A percentile compares a stretch with the other conserved stretches of the same genome.
phyloP scores from a whole-genome alignment of 1,140 invertebrate species.

The Tetragnatha versicolor region DNA sequence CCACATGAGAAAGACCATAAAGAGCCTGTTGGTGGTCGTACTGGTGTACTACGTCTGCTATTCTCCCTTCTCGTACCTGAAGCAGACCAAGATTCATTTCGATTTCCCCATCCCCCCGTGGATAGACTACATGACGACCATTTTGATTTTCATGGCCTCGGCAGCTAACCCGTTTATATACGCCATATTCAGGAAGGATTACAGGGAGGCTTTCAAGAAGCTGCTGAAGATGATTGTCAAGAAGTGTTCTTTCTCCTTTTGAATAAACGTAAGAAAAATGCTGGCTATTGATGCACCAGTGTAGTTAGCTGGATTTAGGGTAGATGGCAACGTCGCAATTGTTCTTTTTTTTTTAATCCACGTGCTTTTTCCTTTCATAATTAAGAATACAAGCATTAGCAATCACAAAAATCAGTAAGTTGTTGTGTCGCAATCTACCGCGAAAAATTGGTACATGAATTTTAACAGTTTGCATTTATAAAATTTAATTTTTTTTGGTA shows the following conservation, averaged over 20 bases:
- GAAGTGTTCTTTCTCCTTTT: background rate
- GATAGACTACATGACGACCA: constrained; percentile 1
- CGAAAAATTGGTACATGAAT: no score
- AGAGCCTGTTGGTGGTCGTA: constrained; percentile 34
- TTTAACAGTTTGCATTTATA: no score
- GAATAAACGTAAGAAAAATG: no score
- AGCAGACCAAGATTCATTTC: background rate
- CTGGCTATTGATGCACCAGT: no score
- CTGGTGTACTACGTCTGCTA: constrained; percentile 18
- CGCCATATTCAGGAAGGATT: constrained; percentile 50
- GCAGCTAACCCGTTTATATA: constrained; percentile 53
- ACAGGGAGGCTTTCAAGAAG: constrained; percentile 32
- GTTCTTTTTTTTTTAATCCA: no score
- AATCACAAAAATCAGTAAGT: no score
- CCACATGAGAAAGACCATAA: constrained; percentile 38
- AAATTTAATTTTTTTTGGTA: no score
- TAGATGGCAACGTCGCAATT: no score
- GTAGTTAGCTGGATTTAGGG: no score
- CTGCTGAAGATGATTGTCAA: background rate
- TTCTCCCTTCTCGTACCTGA: constrained; percentile 1
- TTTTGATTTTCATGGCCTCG: constrained; percentile 34
- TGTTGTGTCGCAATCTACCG: no score
- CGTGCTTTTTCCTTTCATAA: no score
- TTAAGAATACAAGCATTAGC: no score
- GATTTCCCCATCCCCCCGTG: background rate